These are phyloP conservation scores for Sipha maydis DNA, from an alignment of 2,888 invertebrate species.

Conservation along the genomic window DNA sequence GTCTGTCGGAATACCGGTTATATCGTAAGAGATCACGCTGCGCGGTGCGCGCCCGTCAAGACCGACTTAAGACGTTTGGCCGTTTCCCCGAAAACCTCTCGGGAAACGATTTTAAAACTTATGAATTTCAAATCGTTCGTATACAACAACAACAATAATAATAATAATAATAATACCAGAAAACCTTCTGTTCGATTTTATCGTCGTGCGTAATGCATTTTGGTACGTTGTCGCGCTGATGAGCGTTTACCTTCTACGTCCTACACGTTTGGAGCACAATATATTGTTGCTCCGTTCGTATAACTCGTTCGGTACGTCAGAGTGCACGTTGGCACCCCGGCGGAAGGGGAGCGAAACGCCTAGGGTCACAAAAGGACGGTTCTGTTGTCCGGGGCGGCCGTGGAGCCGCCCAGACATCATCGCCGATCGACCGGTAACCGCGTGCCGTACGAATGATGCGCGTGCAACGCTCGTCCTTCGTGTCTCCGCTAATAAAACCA, in stretches of 20 bases:
- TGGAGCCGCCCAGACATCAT: neutral
- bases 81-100: neutral
- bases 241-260: conserved; percentile 20
- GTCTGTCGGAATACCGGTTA: neutral
- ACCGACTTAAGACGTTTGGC: neutral
- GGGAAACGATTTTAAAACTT: neutral
- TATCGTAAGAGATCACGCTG: neutral
- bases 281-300: neutral
- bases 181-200: conserved; percentile 19
- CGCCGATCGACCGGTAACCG: conserved; percentile 3
- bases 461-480: neutral
- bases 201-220: neutral
- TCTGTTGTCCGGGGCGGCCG: conserved; percentile 15
- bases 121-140: neutral
- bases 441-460: neutral
- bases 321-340: neutral
- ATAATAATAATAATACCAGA: no score
- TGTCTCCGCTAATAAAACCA: no score
- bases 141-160: neutral
- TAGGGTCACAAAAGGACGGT: conserved; percentile 29
- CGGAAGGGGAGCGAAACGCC: neutral
- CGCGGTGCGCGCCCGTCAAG: neutral
- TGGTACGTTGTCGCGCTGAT: neutral
- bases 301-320: neutral
- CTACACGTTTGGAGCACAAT: no score